Evolutionary conservation across 1,140 invertebrate species (phyloP), one percentile per base, ranked within the genome.

Genomic region (Drosophila carrolli): DNA sequence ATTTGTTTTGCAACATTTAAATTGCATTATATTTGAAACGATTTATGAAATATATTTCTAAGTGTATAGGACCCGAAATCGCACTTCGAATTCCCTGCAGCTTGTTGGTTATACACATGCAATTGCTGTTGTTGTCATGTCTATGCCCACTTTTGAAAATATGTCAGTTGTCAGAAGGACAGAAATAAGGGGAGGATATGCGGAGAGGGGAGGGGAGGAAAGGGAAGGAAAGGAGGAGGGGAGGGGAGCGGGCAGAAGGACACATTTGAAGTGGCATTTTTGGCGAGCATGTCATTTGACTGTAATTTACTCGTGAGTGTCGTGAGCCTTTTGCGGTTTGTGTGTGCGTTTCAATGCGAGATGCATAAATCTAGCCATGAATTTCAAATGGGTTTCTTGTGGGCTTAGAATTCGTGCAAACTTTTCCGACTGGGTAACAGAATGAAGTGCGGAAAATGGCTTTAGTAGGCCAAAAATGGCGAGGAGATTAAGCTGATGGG

Each of bases 121-220:
- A 71, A 71, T 47, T 75, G 71, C 65, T 84, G 74, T 75, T 88
- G 84, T 83, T 89, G 84, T 83, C 83, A 86, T 88, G 84, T 88
- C 83, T 88, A 77, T 89, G 83, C 83, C 83, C 83, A 86, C 83
- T 88, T 88, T 58, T 76, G 71, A 80, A 89, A 88, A 88, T 86
- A 88, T 88, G 84, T 83, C 84, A 76, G 67, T 73, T 88, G 83
- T 88, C 83, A 79, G 72, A 59, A 54, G 62, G 47, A 40, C 47
- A 55, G 48, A 14, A 43, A 13, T 16, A 29, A 10, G 9, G 9
- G n/a, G 32, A 54, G 35, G 14, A 40, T 3, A 44, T 10, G 50
- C 4, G 11, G 29, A 61, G 27, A 43, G 53, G 56, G 41, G 35
- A 19, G 1, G 10, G 59, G n/a, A 11, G 40, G 37, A 19, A 14